Percentiles rank a stretch among this genome's conserved stretches.
phyloP scores from a whole-genome alignment of 2,888 invertebrate genomes.

The Cataglyphis rosenhaueri region DNA sequence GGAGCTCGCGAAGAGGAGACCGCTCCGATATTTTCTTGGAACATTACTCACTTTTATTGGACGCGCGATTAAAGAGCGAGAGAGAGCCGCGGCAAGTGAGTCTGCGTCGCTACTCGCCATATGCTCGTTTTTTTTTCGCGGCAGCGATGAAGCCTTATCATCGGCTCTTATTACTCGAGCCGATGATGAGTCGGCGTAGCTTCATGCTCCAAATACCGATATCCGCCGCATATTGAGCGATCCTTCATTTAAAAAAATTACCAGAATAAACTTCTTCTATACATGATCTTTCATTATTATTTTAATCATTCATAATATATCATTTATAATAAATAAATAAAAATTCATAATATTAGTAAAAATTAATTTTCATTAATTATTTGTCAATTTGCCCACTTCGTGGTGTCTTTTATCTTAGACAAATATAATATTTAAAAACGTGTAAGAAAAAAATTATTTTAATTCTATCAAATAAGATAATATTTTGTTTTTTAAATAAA shows the following conservation, averaged over 20 bases:
- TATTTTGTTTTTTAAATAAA: neutral
- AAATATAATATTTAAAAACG: conserved; percentile 14
- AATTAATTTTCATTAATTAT: too few species aligned
- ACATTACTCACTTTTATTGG: conserved; percentile 52
- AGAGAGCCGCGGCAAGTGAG: conserved; percentile 14
- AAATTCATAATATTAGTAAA: too few species aligned
- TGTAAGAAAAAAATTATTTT: neutral
- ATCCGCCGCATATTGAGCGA: neutral
- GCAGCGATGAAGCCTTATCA: conserved; percentile 40
- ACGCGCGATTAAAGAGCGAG: conserved; percentile 46
- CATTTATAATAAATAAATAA: too few species aligned
- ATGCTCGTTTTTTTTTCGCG: conserved; percentile 31
- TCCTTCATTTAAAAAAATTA: neutral
- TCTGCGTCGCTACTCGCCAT: neutral
- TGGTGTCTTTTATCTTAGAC: neutral
- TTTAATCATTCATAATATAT: too few species aligned
- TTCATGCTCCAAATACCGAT: conserved; percentile 36
- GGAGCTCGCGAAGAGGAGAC: conserved; percentile 10
- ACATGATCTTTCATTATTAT: neutral
- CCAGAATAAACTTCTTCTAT: neutral
- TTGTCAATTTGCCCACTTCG: too few species aligned
- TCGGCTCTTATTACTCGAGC: conserved; percentile 44
- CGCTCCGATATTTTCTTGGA: conserved; percentile 42
- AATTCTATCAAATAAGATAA: neutral
- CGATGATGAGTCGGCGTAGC: conserved; percentile 15